phyloP scores from a whole-genome alignment of 1,140 invertebrate species.

The Drosophila ficusphila region DNA sequence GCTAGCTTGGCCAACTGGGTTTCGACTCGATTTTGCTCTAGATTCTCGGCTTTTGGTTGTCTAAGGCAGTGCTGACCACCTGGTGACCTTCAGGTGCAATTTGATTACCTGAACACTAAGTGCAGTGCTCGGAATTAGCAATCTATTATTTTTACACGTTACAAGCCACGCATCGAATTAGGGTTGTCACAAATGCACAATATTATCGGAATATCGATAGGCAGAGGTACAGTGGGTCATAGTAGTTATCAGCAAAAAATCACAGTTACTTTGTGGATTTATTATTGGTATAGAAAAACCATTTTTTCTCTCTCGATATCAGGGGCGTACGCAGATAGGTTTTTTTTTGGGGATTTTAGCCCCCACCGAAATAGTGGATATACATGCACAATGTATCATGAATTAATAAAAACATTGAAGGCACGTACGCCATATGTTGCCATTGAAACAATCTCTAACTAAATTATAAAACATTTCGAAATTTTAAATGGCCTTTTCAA shows the following conservation, averaged over 20 bases:
- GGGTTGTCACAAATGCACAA: constrained; percentile 12
- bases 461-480: too few species aligned
- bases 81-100: constrained; percentile 7
- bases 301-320: too few species aligned
- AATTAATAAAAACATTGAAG: too few species aligned
- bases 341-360: too few species aligned
- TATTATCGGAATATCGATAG: constrained; percentile 20
- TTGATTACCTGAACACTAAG: constrained; percentile 8
- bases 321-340: too few species aligned
- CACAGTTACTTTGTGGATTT: too few species aligned
- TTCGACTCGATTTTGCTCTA: not conserved
- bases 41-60: not conserved
- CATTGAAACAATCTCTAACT: too few species aligned
- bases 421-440: too few species aligned
- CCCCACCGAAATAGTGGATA: too few species aligned
- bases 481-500: too few species aligned
- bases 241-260: not conserved
- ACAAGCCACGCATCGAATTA: constrained; percentile 49
- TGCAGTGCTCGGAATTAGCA: constrained; percentile 14
- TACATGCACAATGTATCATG: too few species aligned
- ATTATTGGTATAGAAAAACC: too few species aligned
- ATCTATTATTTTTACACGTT: constrained; percentile 40
- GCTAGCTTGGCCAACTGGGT: constrained; percentile 22
- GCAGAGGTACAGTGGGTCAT: not conserved
- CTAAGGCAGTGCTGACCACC: not conserved